phyloP scores from a whole-genome alignment of 2,113 vertebrate species.

The Piprites chloris region DNA sequence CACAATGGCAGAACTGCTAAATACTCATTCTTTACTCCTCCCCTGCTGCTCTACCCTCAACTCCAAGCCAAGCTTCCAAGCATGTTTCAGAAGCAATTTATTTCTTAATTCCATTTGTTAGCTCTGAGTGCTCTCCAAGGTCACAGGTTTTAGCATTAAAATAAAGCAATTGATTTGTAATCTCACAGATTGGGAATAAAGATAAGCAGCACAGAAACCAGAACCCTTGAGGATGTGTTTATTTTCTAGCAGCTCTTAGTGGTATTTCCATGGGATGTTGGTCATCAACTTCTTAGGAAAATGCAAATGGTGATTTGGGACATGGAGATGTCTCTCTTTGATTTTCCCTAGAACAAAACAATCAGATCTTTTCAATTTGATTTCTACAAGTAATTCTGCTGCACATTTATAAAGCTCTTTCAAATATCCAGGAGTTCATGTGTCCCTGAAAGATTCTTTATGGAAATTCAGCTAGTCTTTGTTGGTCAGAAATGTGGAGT shows the following conservation, averaged over 20 bases:
- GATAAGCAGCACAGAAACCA: background rate
- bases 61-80: background rate
- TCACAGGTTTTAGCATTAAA: conserved; percentile 3
- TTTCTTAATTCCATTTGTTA: conserved; percentile 5
- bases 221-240: background rate
- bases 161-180: background rate
- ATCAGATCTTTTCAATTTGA: background rate
- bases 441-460: background rate
- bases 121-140: background rate
- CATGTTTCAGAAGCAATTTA: background rate
- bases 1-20: background rate
- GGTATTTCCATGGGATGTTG: background rate
- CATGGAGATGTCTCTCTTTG: background rate
- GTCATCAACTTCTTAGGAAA: background rate
- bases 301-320: background rate
- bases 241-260: background rate
- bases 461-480: background rate
- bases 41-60: background rate
- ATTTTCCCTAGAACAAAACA: background rate
- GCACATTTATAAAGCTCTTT: background rate
- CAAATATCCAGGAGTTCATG: background rate
- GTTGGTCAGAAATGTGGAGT: background rate
- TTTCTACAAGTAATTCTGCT: background rate
- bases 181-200: background rate
- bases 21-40: background rate